Conservation (phyloP, 1,140 invertebrate genomes). For the Drosophila trapezifrons region DNA sequence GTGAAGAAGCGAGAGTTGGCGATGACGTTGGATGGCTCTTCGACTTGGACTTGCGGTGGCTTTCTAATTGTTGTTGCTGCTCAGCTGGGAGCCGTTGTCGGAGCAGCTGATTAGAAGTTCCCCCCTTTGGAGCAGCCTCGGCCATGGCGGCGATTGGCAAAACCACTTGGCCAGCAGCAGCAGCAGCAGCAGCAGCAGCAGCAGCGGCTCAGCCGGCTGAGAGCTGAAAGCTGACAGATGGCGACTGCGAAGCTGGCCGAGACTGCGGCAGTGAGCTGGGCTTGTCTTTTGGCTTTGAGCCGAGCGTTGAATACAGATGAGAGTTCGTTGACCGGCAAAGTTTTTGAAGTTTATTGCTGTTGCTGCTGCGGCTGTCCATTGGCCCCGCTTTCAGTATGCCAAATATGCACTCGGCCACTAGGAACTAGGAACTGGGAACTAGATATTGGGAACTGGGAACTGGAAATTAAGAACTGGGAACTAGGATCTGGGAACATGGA, state of each 20-base stretch:
- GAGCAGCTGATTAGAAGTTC: conserved; percentile 66
- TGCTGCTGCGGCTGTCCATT: conserved; percentile 40
- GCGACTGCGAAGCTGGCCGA: conserved; percentile 22
- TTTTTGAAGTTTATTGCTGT: conserved; percentile 75
- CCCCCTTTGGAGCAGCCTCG: conserved; percentile 14
- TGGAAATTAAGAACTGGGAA: conserved; percentile 61
- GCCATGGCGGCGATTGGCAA: conserved; percentile 53
- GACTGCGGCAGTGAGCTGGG: conserved; percentile 36
- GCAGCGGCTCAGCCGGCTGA: background rate
- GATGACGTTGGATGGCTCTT: conserved; percentile 53
- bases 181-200: background rate
- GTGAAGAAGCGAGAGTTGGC: conserved; percentile 75
- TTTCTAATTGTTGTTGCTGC: conserved; percentile 63
- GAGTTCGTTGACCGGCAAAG: conserved; percentile 75
- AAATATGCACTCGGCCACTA: conserved; percentile 70
- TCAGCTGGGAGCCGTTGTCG: conserved; percentile 39
- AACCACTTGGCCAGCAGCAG: conserved; percentile 30
- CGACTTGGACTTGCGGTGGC: conserved; percentile 17
- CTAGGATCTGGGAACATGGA: conserved; percentile 53
- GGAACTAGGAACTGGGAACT: conserved; percentile 45
- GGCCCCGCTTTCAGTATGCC: conserved; percentile 74
- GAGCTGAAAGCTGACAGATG: conserved; percentile 14
- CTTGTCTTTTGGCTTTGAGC: conserved; percentile 65
- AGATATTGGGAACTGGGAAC: too few relatives aligned
- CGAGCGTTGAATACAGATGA: conserved; percentile 48